phyloP scores from a whole-genome alignment of 2,113 vertebrate genomes.

The Galbula dea region DNA sequence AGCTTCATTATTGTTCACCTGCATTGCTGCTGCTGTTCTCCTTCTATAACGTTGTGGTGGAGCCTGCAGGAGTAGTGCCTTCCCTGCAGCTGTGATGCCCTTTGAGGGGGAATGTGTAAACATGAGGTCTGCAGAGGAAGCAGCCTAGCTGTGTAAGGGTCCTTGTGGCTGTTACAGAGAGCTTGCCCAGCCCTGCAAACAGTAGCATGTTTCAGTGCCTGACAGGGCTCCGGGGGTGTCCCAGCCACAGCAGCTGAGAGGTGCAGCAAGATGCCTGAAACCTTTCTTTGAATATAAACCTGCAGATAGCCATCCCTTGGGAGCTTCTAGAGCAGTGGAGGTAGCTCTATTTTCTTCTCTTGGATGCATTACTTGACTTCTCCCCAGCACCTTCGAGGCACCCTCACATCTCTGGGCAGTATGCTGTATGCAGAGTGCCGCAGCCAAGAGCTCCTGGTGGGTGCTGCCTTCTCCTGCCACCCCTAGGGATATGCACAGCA shows the following conservation, averaged over 20 bases:
- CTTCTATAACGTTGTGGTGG: too few relatives aligned
- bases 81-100: rapidly evolving
- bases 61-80: not conserved
- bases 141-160: not conserved
- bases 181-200: not conserved
- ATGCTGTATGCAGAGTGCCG: not conserved
- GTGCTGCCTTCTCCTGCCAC: not conserved
- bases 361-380: not conserved
- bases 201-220: not conserved
- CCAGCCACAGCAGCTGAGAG: not conserved
- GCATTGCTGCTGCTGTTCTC: not conserved
- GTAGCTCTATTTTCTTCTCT: not conserved
- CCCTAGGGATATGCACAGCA: not conserved
- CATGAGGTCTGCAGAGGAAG: not conserved
- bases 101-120: not conserved
- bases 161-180: not conserved
- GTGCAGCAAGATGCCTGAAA: not conserved
- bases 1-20: not conserved
- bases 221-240: not conserved
- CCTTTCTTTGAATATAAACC: not conserved
- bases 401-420: not conserved
- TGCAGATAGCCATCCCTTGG: not conserved
- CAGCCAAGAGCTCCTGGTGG: not conserved
- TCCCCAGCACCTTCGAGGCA: rapidly evolving
- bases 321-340: not conserved